Percentiles rank a stretch among this genome's conserved stretches.
Evolutionary conservation across 2,113 vertebrate genomes (phyloP).

Genomic region (Copsychus sechellarum): DNA sequence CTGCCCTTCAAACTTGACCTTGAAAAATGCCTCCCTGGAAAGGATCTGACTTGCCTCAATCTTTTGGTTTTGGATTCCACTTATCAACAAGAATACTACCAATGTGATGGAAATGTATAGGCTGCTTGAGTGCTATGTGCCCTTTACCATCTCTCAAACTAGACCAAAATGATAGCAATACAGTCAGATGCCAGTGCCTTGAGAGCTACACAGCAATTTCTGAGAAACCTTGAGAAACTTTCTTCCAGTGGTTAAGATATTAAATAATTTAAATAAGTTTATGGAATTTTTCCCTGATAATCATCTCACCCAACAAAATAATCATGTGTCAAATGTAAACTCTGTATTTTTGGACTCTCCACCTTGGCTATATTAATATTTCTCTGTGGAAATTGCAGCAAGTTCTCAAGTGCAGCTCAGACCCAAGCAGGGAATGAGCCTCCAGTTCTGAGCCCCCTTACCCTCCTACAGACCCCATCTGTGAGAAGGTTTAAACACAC

Average conservation of each 20-base stretch:
- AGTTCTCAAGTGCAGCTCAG: neutral
- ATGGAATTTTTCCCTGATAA: neutral
- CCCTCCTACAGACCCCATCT: fast-evolving
- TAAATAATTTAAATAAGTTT: neutral
- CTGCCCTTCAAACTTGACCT: neutral
- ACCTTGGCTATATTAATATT: neutral
- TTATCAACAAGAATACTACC: neutral
- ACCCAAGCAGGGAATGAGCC: neutral
- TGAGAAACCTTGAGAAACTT: neutral
- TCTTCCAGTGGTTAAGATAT: neutral
- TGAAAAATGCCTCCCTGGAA: neutral
- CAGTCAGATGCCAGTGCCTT: neutral
- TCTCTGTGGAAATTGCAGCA: neutral
- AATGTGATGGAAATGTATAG: neutral
- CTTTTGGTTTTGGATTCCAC: neutral
- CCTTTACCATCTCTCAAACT: neutral
- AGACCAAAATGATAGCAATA: neutral
- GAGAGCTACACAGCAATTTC: neutral
- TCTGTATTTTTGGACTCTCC: neutral
- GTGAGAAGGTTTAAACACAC: fast-evolving
- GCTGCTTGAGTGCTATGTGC: neutral
- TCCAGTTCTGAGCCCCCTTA: neutral
- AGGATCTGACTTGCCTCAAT: neutral
- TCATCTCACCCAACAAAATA: neutral
- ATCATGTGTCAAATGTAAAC: neutral